Conservation (phyloP, 2,113 vertebrate species). For the Oostethus manadensis region DNA sequence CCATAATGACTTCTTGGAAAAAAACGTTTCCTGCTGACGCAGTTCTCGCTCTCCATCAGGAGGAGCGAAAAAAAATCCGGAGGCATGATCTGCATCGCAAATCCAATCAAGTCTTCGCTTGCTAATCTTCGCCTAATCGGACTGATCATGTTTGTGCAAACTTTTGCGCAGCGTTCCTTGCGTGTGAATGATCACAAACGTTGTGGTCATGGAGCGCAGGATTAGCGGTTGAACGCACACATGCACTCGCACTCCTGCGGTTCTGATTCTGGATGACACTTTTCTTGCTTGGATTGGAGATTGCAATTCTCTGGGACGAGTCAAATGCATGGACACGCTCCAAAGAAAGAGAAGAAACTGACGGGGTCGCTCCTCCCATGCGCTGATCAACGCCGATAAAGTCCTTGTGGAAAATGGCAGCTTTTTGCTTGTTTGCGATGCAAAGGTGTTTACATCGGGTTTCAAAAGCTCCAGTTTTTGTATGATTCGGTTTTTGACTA, state of each 20-base stretch:
- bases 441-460: no score
- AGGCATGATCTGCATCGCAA: slow-evolving; percentile 37
- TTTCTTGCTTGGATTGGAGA: no score
- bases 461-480: no score
- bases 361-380: no score
- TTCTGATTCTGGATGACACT: no score
- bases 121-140: slow-evolving; percentile 57
- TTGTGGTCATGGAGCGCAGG: slow-evolving; percentile 2
- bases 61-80: slow-evolving; percentile 7
- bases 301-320: no score
- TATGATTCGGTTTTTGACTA: no score
- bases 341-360: no score
- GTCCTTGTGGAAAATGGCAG: no score
- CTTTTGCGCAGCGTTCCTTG: slow-evolving; percentile 7
- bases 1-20: slow-evolving; percentile 42
- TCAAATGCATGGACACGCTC: no score
- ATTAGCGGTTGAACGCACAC: not conserved
- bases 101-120: slow-evolving; percentile 60
- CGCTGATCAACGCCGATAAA: no score
- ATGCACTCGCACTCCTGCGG: not conserved
- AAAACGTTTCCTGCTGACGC: slow-evolving; percentile 49
- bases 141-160: slow-evolving; percentile 29
- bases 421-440: no score
- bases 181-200: slow-evolving; percentile 7
- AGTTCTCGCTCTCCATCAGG: not conserved